Evolutionary conservation across 2,888 invertebrate genomes (phyloP).

Genomic region (Synanthedon andrenaeformis): DNA sequence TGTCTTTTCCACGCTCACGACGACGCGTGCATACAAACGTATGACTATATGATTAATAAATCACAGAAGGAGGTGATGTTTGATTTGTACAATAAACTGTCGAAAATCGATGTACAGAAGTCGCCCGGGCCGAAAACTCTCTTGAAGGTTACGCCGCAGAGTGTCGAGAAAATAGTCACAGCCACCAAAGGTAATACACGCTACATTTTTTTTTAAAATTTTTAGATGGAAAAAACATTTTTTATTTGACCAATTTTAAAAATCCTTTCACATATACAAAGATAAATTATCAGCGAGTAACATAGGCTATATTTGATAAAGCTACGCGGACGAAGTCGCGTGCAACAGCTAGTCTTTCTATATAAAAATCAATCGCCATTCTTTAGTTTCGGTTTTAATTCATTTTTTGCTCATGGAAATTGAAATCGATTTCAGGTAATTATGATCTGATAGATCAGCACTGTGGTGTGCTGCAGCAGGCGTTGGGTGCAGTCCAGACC

Average conservation of each 20-base stretch:
- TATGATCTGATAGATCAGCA: conserved; percentile 50
- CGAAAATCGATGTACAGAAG: conserved; percentile 49
- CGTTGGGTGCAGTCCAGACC: conserved; percentile 66
- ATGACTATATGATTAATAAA: conserved; percentile 62
- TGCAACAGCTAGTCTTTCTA: too few relatives aligned
- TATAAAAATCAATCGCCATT: too few relatives aligned
- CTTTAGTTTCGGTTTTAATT: too few relatives aligned
- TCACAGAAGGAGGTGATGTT: conserved; percentile 66
- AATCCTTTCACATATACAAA: too few relatives aligned
- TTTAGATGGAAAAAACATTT: too few relatives aligned
- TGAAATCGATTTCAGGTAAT: conserved; percentile 31
- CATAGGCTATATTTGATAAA: too few relatives aligned
- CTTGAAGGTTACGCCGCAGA: conserved; percentile 58
- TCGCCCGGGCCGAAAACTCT: conserved; percentile 54
- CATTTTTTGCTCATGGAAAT: too few relatives aligned
- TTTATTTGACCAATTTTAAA: too few relatives aligned
- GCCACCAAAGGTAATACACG: conserved; percentile 43
- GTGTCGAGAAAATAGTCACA: conserved; percentile 54
- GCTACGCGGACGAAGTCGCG: too few relatives aligned
- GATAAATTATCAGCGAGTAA: too few relatives aligned
- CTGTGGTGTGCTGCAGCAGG: conserved; percentile 50
- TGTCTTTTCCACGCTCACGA: conserved; percentile 48
- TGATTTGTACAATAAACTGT: conserved; percentile 57
- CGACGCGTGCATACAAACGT: conserved; percentile 45
- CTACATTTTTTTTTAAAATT: not conserved